phyloP scores from a whole-genome alignment of 2,888 invertebrate species.

The Lasioglossum calceatum region DNA sequence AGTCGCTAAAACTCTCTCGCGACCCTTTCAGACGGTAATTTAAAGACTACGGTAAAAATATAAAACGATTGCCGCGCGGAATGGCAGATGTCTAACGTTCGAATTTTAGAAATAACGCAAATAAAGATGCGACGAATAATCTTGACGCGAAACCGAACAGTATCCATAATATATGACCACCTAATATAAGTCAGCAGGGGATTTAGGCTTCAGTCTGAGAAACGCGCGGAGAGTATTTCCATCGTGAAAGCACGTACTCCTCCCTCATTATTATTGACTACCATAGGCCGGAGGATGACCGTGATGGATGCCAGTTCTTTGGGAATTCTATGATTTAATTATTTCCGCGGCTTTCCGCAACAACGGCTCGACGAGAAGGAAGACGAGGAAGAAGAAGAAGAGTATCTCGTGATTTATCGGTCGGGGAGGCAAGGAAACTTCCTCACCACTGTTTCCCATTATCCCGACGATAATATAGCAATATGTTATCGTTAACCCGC shows the following conservation, averaged over 20 bases:
- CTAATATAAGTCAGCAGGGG: background rate
- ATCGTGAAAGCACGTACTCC: background rate
- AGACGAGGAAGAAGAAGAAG: background rate
- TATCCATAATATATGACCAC: too few species aligned
- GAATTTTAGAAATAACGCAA: too few species aligned
- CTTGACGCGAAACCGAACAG: too few species aligned
- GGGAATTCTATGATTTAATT: constrained; percentile 25
- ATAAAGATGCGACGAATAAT: too few species aligned
- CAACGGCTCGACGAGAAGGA: background rate
- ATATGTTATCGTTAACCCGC: constrained; percentile 43
- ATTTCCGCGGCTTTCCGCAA: background rate
- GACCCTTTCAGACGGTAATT: too few species aligned
- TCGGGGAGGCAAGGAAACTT: constrained; percentile 18
- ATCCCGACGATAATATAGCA: constrained; percentile 29
- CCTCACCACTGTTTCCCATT: constrained; percentile 20
- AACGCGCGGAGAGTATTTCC: background rate
- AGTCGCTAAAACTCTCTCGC: too few species aligned
- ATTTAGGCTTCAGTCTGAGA: background rate
- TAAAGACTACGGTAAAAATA: too few species aligned
- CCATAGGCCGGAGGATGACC: background rate
- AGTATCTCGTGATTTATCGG: constrained; percentile 33
- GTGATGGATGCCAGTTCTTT: constrained; percentile 9
- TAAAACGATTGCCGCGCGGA: too few species aligned
- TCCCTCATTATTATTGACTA: background rate
- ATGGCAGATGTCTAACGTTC: too few species aligned